Conservation (phyloP, 2,797 vertebrate genomes). For the Sciurus carolinensis region DNA sequence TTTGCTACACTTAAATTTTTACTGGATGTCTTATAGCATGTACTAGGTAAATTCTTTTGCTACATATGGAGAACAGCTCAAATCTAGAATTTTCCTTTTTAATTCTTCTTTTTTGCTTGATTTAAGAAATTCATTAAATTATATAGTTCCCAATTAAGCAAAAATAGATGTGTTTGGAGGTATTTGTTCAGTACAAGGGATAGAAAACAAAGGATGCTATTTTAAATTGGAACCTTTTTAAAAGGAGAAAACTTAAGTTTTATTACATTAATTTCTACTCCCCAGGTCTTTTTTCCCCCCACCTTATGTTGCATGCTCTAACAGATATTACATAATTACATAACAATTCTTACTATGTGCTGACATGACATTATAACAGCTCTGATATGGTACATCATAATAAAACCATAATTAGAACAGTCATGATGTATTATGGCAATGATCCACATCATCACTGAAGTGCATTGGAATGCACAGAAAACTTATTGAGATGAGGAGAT, state of each 20-base stretch:
- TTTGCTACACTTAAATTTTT: slow-evolving; percentile 40
- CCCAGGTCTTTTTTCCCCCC: background rate
- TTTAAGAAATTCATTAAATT: slow-evolving; percentile 43
- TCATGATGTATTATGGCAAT: slow-evolving; percentile 70
- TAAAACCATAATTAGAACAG: slow-evolving; percentile 74
- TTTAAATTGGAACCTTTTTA: slow-evolving; percentile 66
- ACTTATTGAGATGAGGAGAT: slow-evolving; percentile 72
- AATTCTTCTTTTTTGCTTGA: slow-evolving; percentile 45
- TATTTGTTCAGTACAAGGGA: slow-evolving; percentile 12
- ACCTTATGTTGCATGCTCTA: slow-evolving; percentile 34
- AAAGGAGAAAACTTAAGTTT: slow-evolving; percentile 62
- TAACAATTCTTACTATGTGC: slow-evolving; percentile 78
- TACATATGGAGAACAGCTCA: background rate
- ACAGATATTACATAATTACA: slow-evolving; percentile 71
- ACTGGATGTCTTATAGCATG: background rate
- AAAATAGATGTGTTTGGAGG: slow-evolving; percentile 59
- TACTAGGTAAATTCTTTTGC: slow-evolving; percentile 53
- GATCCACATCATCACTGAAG: slow-evolving; percentile 77
- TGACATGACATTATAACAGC: slow-evolving; percentile 79
- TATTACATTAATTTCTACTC: slow-evolving; percentile 66
- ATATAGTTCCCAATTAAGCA: background rate
- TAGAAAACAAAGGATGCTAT: slow-evolving; percentile 37
- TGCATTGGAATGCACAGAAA: slow-evolving; percentile 75
- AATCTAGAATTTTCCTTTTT: slow-evolving; percentile 1
- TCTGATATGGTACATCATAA: slow-evolving; percentile 73